phyloP scores from a whole-genome alignment of 2,888 invertebrate species.

The Thecocarcelia acutangulata region DNA sequence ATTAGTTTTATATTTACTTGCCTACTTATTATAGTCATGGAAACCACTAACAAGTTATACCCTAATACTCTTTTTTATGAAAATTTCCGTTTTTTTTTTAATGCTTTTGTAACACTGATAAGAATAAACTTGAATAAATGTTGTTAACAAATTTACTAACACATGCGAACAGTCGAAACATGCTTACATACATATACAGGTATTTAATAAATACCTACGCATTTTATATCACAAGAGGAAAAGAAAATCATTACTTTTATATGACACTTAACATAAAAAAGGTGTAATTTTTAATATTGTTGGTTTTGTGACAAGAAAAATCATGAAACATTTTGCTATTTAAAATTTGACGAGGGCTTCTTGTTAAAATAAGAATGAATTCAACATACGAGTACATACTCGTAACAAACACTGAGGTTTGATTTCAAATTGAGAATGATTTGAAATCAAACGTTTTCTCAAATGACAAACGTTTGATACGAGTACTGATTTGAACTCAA shows the following conservation, averaged over 20 bases:
- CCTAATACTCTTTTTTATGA: not conserved
- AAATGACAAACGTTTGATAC: no score
- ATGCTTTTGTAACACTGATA: constrained; percentile 44
- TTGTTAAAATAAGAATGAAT: no score
- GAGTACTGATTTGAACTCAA: no score
- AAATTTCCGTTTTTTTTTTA: no score
- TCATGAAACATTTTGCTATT: not conserved
- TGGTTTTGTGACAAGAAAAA: constrained; percentile 47
- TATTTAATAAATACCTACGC: not conserved
- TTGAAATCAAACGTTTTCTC: no score
- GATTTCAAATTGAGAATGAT: no score
- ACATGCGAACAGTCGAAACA: not conserved
- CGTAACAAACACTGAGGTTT: no score
- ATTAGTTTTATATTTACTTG: no score
- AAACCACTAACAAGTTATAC: not conserved
- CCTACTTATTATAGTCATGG: no score
- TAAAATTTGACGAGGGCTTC: not conserved
- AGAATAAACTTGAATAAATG: constrained; percentile 57
- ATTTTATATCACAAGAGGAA: constrained; percentile 9
- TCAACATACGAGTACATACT: no score
- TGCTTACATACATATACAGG: not conserved
- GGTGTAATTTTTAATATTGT: constrained; percentile 66
- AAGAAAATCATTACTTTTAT: constrained; percentile 60
- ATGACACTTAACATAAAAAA: constrained; percentile 65
- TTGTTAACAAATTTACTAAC: constrained; percentile 56